These are phyloP conservation scores for Emberiza fucata DNA, from an alignment of 2,113 vertebrate species.

Conservation along the genomic window DNA sequence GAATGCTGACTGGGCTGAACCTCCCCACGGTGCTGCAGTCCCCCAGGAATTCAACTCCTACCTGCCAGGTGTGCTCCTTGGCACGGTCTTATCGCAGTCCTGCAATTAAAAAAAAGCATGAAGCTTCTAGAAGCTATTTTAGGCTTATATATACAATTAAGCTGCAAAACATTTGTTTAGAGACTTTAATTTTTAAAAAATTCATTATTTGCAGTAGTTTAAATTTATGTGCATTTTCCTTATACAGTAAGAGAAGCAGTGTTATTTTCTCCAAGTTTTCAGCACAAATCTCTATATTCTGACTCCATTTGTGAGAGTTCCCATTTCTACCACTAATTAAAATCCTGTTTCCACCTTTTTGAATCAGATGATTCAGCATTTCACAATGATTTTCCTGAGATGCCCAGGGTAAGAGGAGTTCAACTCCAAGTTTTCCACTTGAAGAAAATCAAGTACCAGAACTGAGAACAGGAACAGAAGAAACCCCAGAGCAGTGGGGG, in stretches of 20 bases:
- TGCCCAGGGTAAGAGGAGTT: neutral
- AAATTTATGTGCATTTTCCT: neutral
- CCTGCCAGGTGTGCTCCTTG: slow-evolving; percentile 91
- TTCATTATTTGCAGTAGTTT: neutral
- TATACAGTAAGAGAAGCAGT: neutral
- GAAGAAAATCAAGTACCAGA: neutral
- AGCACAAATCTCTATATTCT: neutral
- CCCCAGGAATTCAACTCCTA: slow-evolving; percentile 55
- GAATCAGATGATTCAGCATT: neutral
- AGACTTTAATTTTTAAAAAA: rapidly evolving
- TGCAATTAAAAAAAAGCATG: slow-evolving; percentile 54
- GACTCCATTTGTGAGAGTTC: neutral
- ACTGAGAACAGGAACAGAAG: neutral
- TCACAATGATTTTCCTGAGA: neutral
- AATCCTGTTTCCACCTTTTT: neutral
- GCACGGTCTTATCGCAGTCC: slow-evolving; percentile 89
- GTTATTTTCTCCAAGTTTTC: neutral
- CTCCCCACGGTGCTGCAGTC: neutral
- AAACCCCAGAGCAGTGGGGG: neutral
- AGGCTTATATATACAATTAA: neutral
- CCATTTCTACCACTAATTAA: neutral
- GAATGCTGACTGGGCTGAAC: neutral
- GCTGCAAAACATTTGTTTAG: neutral
- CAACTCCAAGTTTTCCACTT: neutral
- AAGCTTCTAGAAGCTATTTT: slow-evolving; percentile 11